Conservation (phyloP, 2,113 vertebrate genomes). For the Tachuris rubrigastra region DNA sequence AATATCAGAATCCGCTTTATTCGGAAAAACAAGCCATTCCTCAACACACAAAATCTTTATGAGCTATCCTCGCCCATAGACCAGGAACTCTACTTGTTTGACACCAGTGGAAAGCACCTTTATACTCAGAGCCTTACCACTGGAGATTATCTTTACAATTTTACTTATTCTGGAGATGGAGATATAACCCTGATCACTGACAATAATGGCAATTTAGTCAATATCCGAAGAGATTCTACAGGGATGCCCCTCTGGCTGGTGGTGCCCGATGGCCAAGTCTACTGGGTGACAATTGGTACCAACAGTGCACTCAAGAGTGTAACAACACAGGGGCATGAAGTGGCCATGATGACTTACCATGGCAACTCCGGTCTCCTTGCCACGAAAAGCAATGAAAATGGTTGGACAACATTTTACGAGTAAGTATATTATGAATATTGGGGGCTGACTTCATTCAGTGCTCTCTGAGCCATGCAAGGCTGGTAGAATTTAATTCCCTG, state of each 20-base stretch:
- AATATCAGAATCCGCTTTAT: constrained; percentile 95
- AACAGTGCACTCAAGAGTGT: constrained; percentile 92
- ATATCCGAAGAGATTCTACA: constrained; percentile 86
- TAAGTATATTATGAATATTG: constrained; percentile 74
- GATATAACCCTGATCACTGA: constrained; percentile 89
- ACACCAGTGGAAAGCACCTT: constrained; percentile 92
- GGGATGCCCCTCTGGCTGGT: constrained; percentile 96
- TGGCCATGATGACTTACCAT: constrained; percentile 95
- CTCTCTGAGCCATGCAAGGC: neutral
- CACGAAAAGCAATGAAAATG: constrained; percentile 95
- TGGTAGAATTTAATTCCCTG: neutral
- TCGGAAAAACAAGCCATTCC: constrained; percentile 91
- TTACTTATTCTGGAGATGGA: constrained; percentile 89
- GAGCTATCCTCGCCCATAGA: constrained; percentile 94
- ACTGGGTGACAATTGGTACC: constrained; percentile 97
- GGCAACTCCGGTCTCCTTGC: constrained; percentile 93
- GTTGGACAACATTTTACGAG: constrained; percentile 99
- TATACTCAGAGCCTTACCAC: constrained; percentile 95
- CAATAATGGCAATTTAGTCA: constrained; percentile 90
- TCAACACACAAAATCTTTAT: constrained; percentile 93
- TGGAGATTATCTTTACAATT: constrained; percentile 94
- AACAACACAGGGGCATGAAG: constrained; percentile 90
- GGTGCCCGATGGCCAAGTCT: constrained; percentile 91
- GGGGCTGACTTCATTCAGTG: neutral
- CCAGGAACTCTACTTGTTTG: constrained; percentile 96